Percentiles rank a stretch among this genome's conserved stretches.
Evolutionary conservation across 2,888 invertebrate species (phyloP).

Genomic region (Pachycephus smyrnensis): DNA sequence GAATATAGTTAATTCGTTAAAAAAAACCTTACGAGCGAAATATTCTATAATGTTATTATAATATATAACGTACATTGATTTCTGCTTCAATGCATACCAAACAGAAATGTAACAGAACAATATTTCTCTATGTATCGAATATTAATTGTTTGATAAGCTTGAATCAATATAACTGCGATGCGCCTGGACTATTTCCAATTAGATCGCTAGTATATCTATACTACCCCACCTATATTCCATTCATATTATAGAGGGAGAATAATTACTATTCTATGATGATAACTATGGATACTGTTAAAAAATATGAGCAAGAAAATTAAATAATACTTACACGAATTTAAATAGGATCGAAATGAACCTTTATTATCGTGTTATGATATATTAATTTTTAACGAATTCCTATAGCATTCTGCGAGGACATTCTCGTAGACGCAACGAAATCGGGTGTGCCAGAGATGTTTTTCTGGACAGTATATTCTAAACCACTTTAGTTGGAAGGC

Average conservation of each 20-base stretch:
- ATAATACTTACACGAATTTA: too few species aligned
- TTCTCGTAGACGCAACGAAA: neutral
- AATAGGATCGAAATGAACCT: too few species aligned
- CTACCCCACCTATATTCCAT: too few species aligned
- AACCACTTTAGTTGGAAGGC: neutral
- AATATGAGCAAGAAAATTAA: too few species aligned
- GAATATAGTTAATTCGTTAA: too few species aligned
- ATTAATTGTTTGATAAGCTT: neutral
- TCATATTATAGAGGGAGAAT: neutral
- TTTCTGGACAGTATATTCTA: neutral
- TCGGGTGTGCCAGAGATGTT: neutral
- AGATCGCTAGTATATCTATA: too few species aligned
- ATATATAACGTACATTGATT: neutral
- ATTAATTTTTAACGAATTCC: neutral
- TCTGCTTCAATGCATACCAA: neutral
- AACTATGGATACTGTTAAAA: neutral
- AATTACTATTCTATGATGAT: neutral
- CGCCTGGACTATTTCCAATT: neutral
- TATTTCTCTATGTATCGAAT: neutral
- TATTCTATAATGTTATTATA: neutral
- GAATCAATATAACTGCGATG: neutral
- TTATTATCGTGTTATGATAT: neutral
- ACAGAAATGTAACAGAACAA: neutral
- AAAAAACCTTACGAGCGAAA: neutral
- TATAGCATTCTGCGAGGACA: neutral